A percentile compares a stretch with the other conserved stretches of the same genome.
phyloP scores from a whole-genome alignment of 2,888 invertebrate genomes.

The Trichopria drosophilae region DNA sequence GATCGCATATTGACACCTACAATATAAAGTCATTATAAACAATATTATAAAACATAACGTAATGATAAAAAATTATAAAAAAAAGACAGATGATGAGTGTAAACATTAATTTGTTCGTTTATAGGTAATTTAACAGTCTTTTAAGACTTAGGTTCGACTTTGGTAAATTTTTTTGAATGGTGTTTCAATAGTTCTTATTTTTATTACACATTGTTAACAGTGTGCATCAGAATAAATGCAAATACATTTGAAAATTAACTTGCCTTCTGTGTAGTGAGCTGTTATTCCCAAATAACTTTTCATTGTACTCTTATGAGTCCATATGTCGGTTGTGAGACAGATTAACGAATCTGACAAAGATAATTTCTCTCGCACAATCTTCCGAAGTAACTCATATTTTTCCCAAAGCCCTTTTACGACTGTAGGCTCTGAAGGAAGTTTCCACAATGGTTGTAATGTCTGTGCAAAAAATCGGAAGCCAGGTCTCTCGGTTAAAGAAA shows the following conservation, averaged over 20 bases:
- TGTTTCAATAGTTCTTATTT: no score
- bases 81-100: neutral
- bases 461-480: neutral
- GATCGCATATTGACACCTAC: neutral
- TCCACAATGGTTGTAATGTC: neutral
- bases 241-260: neutral
- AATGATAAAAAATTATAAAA: neutral
- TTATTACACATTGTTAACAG: no score
- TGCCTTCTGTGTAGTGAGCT: slow-evolving; percentile 2
- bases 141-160: no score
- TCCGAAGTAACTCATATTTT: neutral
- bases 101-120: no score
- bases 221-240: no score
- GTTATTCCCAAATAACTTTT: slow-evolving; percentile 3
- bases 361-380: neutral
- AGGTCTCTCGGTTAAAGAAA: neutral
- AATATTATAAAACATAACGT: no score
- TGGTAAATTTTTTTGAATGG: no score
- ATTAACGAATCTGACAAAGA: neutral
- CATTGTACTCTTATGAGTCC: slow-evolving; percentile 4
- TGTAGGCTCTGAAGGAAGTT: slow-evolving; percentile 3
- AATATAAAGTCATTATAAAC: neutral
- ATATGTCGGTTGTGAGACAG: neutral
- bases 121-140: no score
- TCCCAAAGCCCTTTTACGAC: neutral